Evolutionary conservation across 2,113 vertebrate species (phyloP).

Genomic region (Hypocryptadius cinnamomeus): DNA sequence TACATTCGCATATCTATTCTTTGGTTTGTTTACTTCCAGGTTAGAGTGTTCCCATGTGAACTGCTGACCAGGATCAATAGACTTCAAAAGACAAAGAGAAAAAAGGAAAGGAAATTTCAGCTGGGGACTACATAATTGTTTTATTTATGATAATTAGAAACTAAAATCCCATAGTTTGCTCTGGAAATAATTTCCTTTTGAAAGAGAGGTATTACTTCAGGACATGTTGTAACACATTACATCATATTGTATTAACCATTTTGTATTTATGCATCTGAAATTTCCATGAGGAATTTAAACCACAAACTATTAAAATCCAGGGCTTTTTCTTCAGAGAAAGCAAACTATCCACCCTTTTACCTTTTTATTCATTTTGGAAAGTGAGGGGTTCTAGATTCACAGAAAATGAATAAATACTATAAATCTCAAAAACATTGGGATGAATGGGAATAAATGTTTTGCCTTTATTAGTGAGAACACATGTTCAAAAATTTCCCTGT

Average conservation of each 20-base stretch:
- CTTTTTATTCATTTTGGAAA: background rate
- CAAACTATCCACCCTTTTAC: background rate
- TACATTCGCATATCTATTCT: slow-evolving; percentile 98
- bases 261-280: background rate
- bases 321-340: background rate
- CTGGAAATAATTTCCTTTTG: background rate
- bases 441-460: background rate
- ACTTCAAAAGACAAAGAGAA: slow-evolving; percentile 75
- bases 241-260: background rate
- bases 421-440: background rate
- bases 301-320: background rate
- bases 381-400: background rate
- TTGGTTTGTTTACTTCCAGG: slow-evolving; percentile 99
- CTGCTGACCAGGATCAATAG: slow-evolving; percentile 95
- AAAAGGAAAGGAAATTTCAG: slow-evolving; percentile 10
- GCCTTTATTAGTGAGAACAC: background rate
- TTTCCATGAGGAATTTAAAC: background rate
- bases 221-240: background rate
- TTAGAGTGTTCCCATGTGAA: slow-evolving; percentile 99
- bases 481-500: background rate
- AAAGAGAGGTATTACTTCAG: background rate
- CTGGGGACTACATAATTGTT: background rate
- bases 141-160: background rate
- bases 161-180: background rate
- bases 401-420: background rate